Conservation (phyloP, 2,113 vertebrate genomes). For the Alethe diademata region DNA sequence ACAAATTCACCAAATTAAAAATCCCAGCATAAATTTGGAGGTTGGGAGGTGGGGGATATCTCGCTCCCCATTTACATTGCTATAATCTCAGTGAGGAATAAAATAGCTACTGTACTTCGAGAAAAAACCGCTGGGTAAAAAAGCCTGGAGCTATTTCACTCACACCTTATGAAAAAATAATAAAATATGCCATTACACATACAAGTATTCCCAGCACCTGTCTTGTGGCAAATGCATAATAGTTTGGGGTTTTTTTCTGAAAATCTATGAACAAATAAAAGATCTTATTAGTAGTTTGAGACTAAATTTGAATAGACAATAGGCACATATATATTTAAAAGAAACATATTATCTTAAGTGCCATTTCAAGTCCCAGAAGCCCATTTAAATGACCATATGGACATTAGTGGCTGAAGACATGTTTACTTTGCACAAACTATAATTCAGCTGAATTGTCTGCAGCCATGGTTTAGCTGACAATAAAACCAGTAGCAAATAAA, state of each 20-base stretch:
- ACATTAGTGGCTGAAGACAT: background rate
- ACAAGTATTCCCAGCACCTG: background rate
- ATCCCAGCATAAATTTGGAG: background rate
- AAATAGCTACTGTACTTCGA: background rate
- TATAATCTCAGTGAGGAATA: background rate
- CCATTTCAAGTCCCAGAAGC: background rate
- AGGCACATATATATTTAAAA: background rate
- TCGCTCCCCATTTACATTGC: background rate
- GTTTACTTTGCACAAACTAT: background rate
- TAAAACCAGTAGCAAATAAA: background rate
- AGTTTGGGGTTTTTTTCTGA: background rate
- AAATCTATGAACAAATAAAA: background rate
- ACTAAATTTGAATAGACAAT: background rate
- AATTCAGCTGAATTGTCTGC: background rate
- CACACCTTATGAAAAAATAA: conserved; percentile 1
- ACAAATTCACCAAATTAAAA: background rate
- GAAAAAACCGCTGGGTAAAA: background rate
- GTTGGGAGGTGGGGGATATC: background rate
- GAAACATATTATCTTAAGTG: background rate
- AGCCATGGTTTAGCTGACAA: background rate
- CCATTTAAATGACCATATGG: background rate
- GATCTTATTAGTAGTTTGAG: background rate
- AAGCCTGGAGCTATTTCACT: background rate
- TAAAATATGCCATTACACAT: background rate
- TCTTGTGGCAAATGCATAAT: background rate